These are phyloP conservation scores for Tetraneura akinire DNA, from an alignment of 1,140 invertebrate genomes.

Conservation along the genomic window DNA sequence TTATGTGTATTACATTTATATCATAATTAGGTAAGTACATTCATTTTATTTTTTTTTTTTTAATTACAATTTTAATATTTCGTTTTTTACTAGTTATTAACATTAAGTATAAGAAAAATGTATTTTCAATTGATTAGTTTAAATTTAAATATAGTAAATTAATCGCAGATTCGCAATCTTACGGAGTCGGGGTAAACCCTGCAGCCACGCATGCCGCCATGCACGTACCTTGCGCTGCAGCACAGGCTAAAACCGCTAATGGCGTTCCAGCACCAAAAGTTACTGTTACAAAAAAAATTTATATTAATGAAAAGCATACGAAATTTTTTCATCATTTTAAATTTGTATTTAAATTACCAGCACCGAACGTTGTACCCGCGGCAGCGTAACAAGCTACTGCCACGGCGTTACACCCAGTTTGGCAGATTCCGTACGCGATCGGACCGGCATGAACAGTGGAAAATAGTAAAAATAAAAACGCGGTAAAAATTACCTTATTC, in stretches of 20 bases:
- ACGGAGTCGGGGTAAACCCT: neutral
- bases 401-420: neutral
- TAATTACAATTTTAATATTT: no score
- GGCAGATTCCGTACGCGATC: neutral
- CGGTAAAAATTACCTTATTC: no score
- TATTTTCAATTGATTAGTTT: no score
- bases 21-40: no score
- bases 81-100: no score
- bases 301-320: conserved; percentile 11
- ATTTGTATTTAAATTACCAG: neutral
- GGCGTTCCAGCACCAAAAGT: neutral
- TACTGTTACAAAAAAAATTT: neutral
- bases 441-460: neutral
- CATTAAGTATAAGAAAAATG: no score
- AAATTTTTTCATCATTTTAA: neutral
- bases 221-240: conserved; percentile 14
- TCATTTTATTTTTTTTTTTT: no score
- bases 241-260: neutral
- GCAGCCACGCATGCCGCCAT: neutral
- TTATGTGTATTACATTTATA: no score
- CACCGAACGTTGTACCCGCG: neutral
- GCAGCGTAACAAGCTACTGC: neutral
- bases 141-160: no score
- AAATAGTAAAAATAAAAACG: no score
- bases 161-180: neutral